These are phyloP conservation scores for Drosophila sucinea DNA, from an alignment of 1,140 invertebrate genomes.

Conservation along the genomic window DNA sequence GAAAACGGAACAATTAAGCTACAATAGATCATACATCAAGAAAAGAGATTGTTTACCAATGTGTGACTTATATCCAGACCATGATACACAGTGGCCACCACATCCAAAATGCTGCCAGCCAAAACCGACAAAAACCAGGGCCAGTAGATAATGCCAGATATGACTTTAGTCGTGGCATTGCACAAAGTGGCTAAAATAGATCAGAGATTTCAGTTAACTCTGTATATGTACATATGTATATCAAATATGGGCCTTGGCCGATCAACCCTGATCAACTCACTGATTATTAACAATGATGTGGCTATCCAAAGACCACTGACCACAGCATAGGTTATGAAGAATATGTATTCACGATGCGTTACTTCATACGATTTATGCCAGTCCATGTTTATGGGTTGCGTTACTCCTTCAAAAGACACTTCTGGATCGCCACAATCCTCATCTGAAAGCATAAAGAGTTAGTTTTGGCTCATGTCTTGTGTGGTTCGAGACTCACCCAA, in stretches of 20 bases:
- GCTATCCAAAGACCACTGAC: conserved; percentile 73
- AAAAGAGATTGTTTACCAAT: conserved; percentile 36
- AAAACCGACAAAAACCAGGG: conserved; percentile 76
- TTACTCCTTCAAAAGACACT: not conserved
- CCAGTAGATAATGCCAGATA: conserved; percentile 67
- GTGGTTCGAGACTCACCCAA: conserved; percentile 37
- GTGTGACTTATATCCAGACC: conserved; percentile 62
- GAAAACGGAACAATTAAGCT: too few species aligned
- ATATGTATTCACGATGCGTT: conserved; percentile 65
- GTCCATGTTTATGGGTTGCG: conserved; percentile 23
- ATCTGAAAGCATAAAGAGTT: conserved; percentile 22
- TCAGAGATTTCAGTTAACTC: not conserved
- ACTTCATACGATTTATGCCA: conserved; percentile 55
- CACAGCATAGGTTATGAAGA: conserved; percentile 71
- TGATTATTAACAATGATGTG: conserved; percentile 61
- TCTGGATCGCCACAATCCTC: conserved; percentile 43
- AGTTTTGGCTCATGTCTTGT: too few species aligned
- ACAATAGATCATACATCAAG: too few species aligned
- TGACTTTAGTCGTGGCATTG: conserved; percentile 66
- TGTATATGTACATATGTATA: not conserved
- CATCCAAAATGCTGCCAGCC: conserved; percentile 63
- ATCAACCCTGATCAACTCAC: conserved; percentile 44
- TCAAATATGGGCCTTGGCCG: too few species aligned
- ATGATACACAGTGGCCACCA: conserved; percentile 73
- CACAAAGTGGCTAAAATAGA: conserved; percentile 64